A percentile compares a stretch with the other conserved stretches of the same genome.
Evolutionary conservation across 1,140 invertebrate genomes (phyloP).

Genomic region (Bombus superbus): DNA sequence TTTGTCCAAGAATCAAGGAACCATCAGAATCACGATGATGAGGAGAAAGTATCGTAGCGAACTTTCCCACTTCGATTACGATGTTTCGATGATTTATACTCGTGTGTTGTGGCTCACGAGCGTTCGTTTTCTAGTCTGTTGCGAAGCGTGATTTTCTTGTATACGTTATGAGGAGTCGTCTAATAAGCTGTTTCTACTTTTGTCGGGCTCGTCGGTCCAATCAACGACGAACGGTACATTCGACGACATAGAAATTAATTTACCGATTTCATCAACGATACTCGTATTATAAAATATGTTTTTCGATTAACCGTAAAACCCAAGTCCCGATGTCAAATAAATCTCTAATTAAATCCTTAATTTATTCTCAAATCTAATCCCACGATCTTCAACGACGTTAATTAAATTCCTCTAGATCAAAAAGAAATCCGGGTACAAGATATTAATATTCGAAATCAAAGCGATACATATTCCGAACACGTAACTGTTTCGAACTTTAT

Average conservation of each 20-base stretch:
- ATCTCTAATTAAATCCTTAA: not conserved
- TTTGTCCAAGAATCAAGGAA: not conserved
- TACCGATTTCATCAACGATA: not conserved
- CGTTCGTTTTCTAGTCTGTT: not conserved
- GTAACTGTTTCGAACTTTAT: conserved; percentile 14
- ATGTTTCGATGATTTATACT: conserved; percentile 34
- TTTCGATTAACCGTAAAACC: not conserved
- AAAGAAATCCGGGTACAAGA: not conserved
- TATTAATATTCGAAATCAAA: not conserved
- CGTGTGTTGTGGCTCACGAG: not conserved
- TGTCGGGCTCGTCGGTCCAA: not conserved
- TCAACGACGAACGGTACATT: not conserved
- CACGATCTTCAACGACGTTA: not conserved
- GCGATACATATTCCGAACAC: not conserved
- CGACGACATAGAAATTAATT: not conserved
- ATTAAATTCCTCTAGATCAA: not conserved
- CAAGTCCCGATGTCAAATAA: not conserved
- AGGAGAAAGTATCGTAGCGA: conserved; percentile 9
- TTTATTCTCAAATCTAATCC: not conserved
- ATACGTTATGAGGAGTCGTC: not conserved
- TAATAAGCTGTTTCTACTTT: not conserved
- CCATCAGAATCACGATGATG: not conserved
- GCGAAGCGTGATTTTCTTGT: not conserved
- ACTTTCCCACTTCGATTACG: conserved; percentile 28
- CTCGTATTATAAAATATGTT: not conserved